A percentile compares a stretch with the other conserved stretches of the same genome.
phyloP scores from a whole-genome alignment of 2,888 invertebrate species.

The Tetranychus truncatus region DNA sequence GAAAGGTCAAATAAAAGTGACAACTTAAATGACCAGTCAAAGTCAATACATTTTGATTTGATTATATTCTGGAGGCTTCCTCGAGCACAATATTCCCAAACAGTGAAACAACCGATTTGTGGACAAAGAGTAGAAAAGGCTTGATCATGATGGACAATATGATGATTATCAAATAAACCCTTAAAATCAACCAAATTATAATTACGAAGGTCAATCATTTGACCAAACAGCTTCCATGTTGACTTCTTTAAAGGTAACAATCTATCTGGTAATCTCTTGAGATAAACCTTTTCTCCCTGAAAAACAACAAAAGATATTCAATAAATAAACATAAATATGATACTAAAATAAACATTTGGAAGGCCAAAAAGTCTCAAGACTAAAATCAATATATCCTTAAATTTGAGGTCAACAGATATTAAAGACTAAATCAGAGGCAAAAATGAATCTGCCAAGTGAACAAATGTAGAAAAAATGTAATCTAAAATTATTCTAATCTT shows the following conservation, averaged over 20 bases:
- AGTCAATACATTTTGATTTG: slow-evolving; percentile 67
- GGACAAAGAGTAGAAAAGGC: no score
- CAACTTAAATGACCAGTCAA: slow-evolving; percentile 86
- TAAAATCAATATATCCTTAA: no score
- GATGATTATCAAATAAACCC: slow-evolving; percentile 2
- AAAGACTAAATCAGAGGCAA: no score
- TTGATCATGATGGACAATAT: background rate
- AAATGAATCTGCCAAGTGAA: no score
- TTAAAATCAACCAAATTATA: background rate
- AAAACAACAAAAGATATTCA: background rate
- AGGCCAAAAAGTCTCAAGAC: no score
- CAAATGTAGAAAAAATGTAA: no score
- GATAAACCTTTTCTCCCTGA: background rate
- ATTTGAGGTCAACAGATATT: no score
- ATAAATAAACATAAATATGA: background rate
- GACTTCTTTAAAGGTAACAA: no score
- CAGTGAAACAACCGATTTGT: slow-evolving; percentile 30
- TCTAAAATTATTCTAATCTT: no score
- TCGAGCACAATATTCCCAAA: slow-evolving; percentile 68
- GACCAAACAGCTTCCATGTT: background rate
- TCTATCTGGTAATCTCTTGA: background rate
- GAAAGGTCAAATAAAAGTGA: slow-evolving; percentile 81
- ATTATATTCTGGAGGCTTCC: slow-evolving; percentile 74
- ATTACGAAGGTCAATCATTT: background rate
- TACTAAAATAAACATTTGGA: no score